Percentiles rank a stretch among this genome's conserved stretches.
Evolutionary conservation across 1,140 invertebrate species (phyloP).

Genomic region (Meloidogyne exigua): DNA sequence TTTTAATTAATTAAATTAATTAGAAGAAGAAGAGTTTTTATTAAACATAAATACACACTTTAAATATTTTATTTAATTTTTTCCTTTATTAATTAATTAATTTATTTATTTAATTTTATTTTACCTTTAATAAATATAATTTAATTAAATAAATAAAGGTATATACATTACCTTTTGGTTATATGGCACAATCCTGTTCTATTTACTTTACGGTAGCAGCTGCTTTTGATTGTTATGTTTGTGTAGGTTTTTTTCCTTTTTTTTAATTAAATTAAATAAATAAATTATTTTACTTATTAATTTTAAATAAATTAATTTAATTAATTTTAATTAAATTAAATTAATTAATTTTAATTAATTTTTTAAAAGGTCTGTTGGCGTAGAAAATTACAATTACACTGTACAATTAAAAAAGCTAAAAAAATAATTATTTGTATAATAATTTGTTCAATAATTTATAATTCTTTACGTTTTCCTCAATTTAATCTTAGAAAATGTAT

Average conservation of each 20-base stretch:
- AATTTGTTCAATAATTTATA: slow-evolving; percentile 57
- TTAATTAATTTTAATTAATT: not conserved
- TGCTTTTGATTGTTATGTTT: slow-evolving; percentile 61
- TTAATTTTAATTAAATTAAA: slow-evolving; percentile 7
- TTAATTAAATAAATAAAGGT: not conserved
- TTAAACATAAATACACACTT: too few relatives aligned
- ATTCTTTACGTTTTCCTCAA: slow-evolving; percentile 61
- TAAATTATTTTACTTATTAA: not conserved
- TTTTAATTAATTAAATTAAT: too few relatives aligned
- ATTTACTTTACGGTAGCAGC: slow-evolving; percentile 63
- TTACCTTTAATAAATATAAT: not conserved
- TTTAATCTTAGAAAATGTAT: slow-evolving; percentile 61
- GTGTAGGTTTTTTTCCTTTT: slow-evolving; percentile 39
- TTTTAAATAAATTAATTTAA: not conserved
- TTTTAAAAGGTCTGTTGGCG: slow-evolving; percentile 55
- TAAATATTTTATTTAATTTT: too few relatives aligned
- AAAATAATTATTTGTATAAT: slow-evolving; percentile 49
- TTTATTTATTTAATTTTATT: too few relatives aligned
- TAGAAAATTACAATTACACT: slow-evolving; percentile 38
- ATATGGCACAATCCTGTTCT: slow-evolving; percentile 62
- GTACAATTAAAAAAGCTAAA: slow-evolving; percentile 51
- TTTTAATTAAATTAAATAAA: slow-evolving; percentile 13
- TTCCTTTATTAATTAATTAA: too few relatives aligned
- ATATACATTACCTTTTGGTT: slow-evolving; percentile 31
- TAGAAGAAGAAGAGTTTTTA: too few relatives aligned